Base-by-base conservation (phyloP, 2,113 vertebrate species). In the Urocynchramus pylzowi region DNA sequence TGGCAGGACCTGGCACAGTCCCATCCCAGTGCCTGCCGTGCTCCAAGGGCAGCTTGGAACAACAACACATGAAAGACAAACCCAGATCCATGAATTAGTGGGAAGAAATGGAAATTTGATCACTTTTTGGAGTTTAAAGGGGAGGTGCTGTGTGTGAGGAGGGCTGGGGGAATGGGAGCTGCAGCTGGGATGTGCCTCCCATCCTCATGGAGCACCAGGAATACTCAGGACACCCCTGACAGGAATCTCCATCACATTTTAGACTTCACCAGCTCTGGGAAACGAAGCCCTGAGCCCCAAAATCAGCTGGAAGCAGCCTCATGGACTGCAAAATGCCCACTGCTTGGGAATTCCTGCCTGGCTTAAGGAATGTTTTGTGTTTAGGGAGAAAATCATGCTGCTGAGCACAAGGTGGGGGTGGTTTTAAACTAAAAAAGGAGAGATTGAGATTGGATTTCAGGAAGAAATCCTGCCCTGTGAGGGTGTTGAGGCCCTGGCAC, bases 1-100 rank as follows among this genome's bases (percentile, higher is more conserved):
- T 3, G 9, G 42, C 56, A 60, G 56, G 56, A 37, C 4, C 33
- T 31, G 42, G 42, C 67, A 35, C n/a, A 5, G 30, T 2, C 35
- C 0, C 65, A 31, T 26, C 50, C 60, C 16, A 1, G 13, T 1
- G 10, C 82, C 41, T 16, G 18, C 64, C 4, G 19, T 0, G 1
- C 75, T 69, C 86, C 42, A 5, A 23, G 23, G 30, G 63, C 75
- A 42, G 31, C 9, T 16, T 3, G 31, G 56, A 57, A n/a, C 21
- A n/a, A 13, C n/a, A 17, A 12, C 27, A 4, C 9, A 2, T 4
- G 56, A 21, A 39, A 71, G 45, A 2, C 75, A 52, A 45, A 42
- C 45, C 13, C 47, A 77, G 45, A 76, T 76, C 80, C 74, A 56
- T 35, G 59, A 42, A 39, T 73, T 57, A 86, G 15, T 1, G 37